These are phyloP conservation scores for Neria commutata DNA, from an alignment of 2,888 invertebrate species.

Conservation along the genomic window DNA sequence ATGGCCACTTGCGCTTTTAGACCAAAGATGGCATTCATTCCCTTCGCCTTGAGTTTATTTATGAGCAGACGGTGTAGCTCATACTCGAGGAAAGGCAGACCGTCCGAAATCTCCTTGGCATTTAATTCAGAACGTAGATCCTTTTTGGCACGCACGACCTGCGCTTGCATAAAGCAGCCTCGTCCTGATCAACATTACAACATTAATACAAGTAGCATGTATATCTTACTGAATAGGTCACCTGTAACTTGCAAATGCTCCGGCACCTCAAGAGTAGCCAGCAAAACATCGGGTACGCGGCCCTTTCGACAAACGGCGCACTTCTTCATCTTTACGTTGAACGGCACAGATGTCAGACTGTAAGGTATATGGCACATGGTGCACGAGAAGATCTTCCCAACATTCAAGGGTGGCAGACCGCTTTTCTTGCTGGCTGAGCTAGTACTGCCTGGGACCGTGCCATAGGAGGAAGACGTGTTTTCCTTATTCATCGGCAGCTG, in stretches of 20 bases:
- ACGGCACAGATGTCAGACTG: slow-evolving; percentile 72
- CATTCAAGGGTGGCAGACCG: slow-evolving; percentile 37
- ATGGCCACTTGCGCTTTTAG: slow-evolving; percentile 80
- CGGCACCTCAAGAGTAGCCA: slow-evolving; percentile 88
- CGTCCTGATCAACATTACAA: slow-evolving; percentile 60
- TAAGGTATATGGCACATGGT: slow-evolving; percentile 83
- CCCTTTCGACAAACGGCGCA: slow-evolving; percentile 77
- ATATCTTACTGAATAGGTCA: too few species aligned
- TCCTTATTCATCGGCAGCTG: slow-evolving; percentile 37
- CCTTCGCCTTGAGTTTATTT: slow-evolving; percentile 89
- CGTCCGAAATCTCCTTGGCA: slow-evolving; percentile 94
- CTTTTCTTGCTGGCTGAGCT: slow-evolving; percentile 37
- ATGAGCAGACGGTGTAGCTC: slow-evolving; percentile 90
- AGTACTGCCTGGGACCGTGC: slow-evolving; percentile 22
- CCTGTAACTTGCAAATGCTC: slow-evolving; percentile 73
- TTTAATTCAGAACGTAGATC: slow-evolving; percentile 83
- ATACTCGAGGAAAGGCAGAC: slow-evolving; percentile 93
- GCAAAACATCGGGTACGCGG: slow-evolving; percentile 87
- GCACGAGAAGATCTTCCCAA: slow-evolving; percentile 46
- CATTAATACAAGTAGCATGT: neutral
- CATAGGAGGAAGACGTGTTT: slow-evolving; percentile 39
- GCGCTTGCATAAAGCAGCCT: slow-evolving; percentile 72
- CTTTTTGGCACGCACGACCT: slow-evolving; percentile 78
- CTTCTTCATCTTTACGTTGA: slow-evolving; percentile 74
- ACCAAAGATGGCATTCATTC: slow-evolving; percentile 93